Conservation (phyloP, 2,797 vertebrate species). For the Sebastes goodei region DNA sequence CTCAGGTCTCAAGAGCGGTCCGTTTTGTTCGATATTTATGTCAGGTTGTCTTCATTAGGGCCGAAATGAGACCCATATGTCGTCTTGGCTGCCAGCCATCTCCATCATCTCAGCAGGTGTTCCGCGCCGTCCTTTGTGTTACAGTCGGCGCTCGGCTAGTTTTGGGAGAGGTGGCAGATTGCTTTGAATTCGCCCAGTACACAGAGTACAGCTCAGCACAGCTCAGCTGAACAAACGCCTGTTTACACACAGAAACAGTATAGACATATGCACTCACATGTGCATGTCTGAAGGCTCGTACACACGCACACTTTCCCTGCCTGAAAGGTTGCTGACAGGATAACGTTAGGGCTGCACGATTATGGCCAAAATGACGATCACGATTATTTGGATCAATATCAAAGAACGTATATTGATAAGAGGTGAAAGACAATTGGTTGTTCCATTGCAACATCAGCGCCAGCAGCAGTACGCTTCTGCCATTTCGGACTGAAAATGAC, state of each 20-base stretch:
- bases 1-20: constrained; percentile 41
- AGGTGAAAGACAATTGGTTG: no score
- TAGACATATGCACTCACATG: neutral
- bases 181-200: constrained; percentile 48
- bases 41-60: constrained; percentile 78
- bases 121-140: constrained; percentile 68
- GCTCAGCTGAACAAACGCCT: constrained; percentile 43
- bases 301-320: neutral
- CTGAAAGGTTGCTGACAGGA: constrained; percentile 27
- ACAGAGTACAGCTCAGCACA: constrained; percentile 32
- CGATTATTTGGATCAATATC: no score
- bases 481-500: no score
- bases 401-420: no score
- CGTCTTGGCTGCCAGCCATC: constrained; percentile 72
- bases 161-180: constrained; percentile 62
- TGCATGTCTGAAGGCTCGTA: neutral
- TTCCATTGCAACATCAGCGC: no score
- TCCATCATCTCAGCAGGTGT: constrained; percentile 77
- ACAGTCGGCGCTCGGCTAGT: constrained; percentile 55
- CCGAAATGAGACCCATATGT: constrained; percentile 76
- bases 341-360: no score
- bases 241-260: neutral
- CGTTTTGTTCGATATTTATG: constrained; percentile 74
- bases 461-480: no score
- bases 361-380: no score